Percentiles rank a stretch among this genome's conserved stretches.
Conservation (phyloP, 2,797 vertebrate genomes). For the Simalia tracyae region DNA sequence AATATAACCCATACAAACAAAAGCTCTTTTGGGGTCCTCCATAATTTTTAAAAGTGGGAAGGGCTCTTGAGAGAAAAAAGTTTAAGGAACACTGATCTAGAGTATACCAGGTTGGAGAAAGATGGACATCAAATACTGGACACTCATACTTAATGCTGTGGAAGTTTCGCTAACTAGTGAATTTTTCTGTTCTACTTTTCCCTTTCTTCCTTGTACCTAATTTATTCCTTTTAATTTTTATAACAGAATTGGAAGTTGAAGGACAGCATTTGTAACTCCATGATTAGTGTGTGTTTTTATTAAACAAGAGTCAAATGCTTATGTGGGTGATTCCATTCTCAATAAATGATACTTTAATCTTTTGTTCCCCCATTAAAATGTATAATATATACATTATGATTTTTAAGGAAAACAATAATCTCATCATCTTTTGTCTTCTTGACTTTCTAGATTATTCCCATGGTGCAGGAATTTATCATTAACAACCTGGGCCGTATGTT, state of each 20-base stretch:
- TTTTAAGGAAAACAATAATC: neutral
- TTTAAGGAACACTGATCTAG: neutral
- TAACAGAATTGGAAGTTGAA: neutral
- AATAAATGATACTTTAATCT: neutral
- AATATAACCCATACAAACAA: neutral
- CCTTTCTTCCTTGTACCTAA: neutral
- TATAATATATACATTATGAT: neutral
- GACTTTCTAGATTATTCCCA: slow-evolving; percentile 79
- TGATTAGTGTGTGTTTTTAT: neutral
- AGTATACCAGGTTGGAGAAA: neutral
- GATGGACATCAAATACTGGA: neutral
- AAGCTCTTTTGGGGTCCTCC: neutral
- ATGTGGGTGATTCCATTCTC: neutral
- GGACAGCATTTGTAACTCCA: neutral
- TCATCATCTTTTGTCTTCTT: neutral
- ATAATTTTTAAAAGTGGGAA: neutral
- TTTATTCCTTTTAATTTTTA: neutral
- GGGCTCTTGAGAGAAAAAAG: neutral
- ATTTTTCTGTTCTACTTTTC: neutral
- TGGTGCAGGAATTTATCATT: slow-evolving; percentile 85
- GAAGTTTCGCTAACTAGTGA: neutral
- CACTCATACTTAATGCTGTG: neutral
- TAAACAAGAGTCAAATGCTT: neutral
- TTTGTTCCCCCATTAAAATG: neutral
- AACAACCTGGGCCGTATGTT: slow-evolving; percentile 78